Conservation (phyloP, 1,140 invertebrate genomes). For the Camponotus vicinus region DNA sequence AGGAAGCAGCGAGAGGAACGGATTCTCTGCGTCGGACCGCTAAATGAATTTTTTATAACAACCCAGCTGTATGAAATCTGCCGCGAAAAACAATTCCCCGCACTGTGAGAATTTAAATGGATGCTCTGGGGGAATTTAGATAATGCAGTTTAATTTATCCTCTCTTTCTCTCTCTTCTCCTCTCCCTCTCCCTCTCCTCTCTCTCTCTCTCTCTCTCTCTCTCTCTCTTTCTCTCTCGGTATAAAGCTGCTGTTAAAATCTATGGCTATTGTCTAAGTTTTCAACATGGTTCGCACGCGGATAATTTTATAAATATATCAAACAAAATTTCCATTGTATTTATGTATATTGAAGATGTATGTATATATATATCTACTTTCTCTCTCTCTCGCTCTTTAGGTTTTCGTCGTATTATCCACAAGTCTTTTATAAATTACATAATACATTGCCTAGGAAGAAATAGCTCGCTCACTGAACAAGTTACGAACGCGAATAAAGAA, state of each 20-base stretch:
- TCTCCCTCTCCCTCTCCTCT: background rate
- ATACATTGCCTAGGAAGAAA: constrained; percentile 10
- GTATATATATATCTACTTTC: background rate
- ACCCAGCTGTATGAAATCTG: constrained; percentile 51
- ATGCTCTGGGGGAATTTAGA: constrained; percentile 47
- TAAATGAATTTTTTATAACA: constrained; percentile 62
- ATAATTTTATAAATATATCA: constrained; percentile 54
- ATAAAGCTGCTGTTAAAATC: constrained; percentile 43
- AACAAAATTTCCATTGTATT: constrained; percentile 40
- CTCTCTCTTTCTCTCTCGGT: background rate
- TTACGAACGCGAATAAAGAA: constrained; percentile 12
- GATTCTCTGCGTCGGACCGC: constrained; percentile 38
- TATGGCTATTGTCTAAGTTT: constrained; percentile 55
- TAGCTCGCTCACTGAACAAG: background rate
- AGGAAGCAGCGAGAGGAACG: constrained; percentile 22
- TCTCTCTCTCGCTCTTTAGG: background rate
- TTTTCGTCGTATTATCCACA: background rate
- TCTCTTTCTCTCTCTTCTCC: background rate
- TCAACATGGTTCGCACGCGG: constrained; percentile 32
- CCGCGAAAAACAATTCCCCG: constrained; percentile 44
- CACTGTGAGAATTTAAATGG: constrained; percentile 53
- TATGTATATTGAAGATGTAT: constrained; percentile 1
- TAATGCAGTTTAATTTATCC: constrained; percentile 59
- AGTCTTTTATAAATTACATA: background rate
- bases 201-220: background rate